These are phyloP conservation scores for Hydrotaea diabolus DNA, from an alignment of 2,888 invertebrate genomes.

Conservation along the genomic window DNA sequence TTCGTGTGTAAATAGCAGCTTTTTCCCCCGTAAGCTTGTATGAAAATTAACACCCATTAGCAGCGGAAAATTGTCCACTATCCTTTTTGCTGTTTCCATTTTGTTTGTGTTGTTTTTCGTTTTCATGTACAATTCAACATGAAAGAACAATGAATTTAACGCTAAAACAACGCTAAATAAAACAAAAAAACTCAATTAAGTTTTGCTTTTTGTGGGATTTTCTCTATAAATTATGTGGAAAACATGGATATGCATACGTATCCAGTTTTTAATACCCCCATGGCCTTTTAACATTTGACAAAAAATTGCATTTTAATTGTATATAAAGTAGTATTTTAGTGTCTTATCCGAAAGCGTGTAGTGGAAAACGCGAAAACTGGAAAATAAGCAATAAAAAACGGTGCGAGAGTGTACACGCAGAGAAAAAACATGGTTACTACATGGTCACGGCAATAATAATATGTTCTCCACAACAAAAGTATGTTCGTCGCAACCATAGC, in stretches of 20 bases:
- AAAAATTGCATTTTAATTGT: too few relatives aligned
- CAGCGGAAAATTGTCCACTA: constrained; percentile 33
- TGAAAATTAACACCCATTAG: constrained; percentile 41
- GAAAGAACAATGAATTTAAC: constrained; percentile 12
- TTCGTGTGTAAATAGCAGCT: background rate
- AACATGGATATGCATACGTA: background rate
- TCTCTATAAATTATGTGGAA: constrained; percentile 7
- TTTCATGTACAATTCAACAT: background rate
- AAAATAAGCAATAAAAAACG: too few relatives aligned
- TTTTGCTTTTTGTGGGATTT: constrained; percentile 20
- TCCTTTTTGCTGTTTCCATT: constrained; percentile 3
- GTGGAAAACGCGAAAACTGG: too few relatives aligned
- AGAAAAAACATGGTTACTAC: too few relatives aligned
- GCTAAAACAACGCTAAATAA: constrained; percentile 21
- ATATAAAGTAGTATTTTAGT: too few relatives aligned
- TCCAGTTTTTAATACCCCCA: too few relatives aligned
- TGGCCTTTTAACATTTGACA: too few relatives aligned
- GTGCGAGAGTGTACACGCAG: too few relatives aligned
- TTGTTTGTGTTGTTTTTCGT: background rate
- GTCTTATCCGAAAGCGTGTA: too few relatives aligned
- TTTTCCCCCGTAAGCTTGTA: background rate
- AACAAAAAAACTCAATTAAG: constrained; percentile 26
- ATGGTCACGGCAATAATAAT: too few relatives aligned
- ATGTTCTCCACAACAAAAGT: too few relatives aligned
- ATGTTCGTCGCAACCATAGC: too few relatives aligned